A percentile compares a stretch with the other conserved stretches of the same genome.
phyloP scores from a whole-genome alignment of 2,113 vertebrate genomes.

The Gallinago undulata region DNA sequence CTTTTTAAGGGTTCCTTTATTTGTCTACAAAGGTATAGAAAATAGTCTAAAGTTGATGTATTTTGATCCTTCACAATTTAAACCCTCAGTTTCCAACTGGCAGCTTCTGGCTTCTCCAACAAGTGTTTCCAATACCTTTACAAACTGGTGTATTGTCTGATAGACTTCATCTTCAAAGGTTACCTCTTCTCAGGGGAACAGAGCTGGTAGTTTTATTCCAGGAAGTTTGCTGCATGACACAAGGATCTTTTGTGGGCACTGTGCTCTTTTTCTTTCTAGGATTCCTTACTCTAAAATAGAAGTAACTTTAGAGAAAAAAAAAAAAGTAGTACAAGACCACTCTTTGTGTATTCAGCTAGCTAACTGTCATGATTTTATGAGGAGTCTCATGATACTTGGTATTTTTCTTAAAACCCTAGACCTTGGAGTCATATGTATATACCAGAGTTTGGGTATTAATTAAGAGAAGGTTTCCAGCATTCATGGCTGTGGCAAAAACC shows the following conservation, averaged over 20 bases:
- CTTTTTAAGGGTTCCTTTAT: not conserved
- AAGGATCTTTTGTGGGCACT: slow-evolving; percentile 39
- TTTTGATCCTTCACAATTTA: slow-evolving; percentile 17
- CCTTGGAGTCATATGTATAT: not conserved
- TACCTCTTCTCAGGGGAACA: not conserved
- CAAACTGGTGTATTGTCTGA: not conserved
- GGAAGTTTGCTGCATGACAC: not conserved
- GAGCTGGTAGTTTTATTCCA: slow-evolving; percentile 4
- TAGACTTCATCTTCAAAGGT: not conserved
- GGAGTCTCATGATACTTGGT: slow-evolving; percentile 9
- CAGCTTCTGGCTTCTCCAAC: not conserved
- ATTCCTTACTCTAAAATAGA: slow-evolving; percentile 25
- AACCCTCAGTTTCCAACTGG: not conserved
- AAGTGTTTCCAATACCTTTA: slow-evolving; percentile 21
- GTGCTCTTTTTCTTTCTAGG: slow-evolving; percentile 41
- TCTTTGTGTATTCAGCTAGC: slow-evolving; percentile 45
- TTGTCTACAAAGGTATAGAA: not conserved
- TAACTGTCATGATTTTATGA: slow-evolving; percentile 51
- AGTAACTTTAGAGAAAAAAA: not conserved
- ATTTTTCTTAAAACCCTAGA: slow-evolving; percentile 49
- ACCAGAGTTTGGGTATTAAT: slow-evolving; percentile 11
- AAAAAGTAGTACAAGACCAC: not conserved
- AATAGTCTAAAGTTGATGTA: not conserved
- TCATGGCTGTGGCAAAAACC: not conserved
- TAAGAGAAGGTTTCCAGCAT: slow-evolving; percentile 12